These are phyloP conservation scores for Andricus quercusramuli DNA, from an alignment of 2,888 invertebrate genomes.

Conservation along the genomic window DNA sequence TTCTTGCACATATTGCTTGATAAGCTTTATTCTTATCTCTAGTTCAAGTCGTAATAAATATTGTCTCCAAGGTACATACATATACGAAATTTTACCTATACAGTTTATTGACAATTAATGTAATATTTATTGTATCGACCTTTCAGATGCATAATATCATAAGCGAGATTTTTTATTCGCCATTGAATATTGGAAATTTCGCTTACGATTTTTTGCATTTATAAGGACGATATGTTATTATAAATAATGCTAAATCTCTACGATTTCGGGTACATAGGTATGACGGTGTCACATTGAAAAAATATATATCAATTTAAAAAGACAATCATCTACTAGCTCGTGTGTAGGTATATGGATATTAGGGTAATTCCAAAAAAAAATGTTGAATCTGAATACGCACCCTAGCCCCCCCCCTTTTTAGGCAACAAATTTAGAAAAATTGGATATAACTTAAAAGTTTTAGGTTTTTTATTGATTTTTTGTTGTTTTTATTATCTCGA, in stretches of 20 bases:
- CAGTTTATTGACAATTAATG: slow-evolving; percentile 63
- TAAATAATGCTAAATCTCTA: slow-evolving; percentile 43
- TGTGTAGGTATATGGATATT: slow-evolving; percentile 60
- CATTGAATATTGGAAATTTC: neutral
- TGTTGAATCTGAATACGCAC: too few relatives aligned
- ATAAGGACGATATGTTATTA: slow-evolving; percentile 30
- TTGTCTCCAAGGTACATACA: slow-evolving; percentile 68
- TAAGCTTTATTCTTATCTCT: slow-evolving; percentile 27
- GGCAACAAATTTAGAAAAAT: too few relatives aligned
- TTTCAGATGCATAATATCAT: neutral
- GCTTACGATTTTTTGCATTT: neutral
- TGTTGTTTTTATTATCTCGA: too few relatives aligned
- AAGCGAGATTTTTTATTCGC: neutral
- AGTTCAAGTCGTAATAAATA: slow-evolving; percentile 56
- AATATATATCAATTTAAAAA: slow-evolving; percentile 72
- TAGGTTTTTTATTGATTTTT: too few relatives aligned
- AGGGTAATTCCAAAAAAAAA: too few relatives aligned
- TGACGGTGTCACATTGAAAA: slow-evolving; percentile 72
- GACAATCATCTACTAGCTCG: slow-evolving; percentile 62
- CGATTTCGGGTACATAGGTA: slow-evolving; percentile 43
- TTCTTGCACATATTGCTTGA: slow-evolving; percentile 25
- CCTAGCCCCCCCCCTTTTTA: too few relatives aligned
- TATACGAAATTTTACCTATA: slow-evolving; percentile 65
- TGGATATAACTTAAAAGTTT: too few relatives aligned
- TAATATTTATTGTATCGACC: slow-evolving; percentile 38